A percentile compares a stretch with the other conserved stretches of the same genome.
phyloP scores from a whole-genome alignment of 2,113 vertebrate genomes.

The Erythrocercus mccallii region DNA sequence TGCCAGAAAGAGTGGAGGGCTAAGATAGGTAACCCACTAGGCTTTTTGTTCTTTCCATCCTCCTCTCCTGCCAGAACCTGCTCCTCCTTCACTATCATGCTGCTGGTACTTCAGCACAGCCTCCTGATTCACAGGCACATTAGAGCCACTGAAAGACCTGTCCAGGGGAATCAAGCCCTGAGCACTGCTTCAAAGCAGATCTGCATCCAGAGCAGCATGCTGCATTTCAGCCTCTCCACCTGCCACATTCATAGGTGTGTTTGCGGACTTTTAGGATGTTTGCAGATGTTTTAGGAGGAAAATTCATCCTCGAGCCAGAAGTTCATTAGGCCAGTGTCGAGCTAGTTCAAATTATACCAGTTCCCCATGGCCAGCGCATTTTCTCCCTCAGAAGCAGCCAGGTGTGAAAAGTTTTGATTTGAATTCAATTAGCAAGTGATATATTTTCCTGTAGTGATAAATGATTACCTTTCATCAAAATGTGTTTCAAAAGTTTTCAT shows the following conservation, averaged over 20 bases:
- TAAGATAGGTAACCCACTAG: not conserved
- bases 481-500: not conserved
- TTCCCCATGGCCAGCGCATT: not conserved
- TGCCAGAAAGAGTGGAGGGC: not conserved
- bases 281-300: not conserved
- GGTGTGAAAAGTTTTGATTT: not conserved
- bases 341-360: not conserved
- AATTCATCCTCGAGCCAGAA: not conserved
- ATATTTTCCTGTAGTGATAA: not conserved
- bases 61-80: not conserved
- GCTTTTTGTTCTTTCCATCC: not conserved
- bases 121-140: not conserved
- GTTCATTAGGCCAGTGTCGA: accelerated
- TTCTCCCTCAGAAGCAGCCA: not conserved
- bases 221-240: not conserved
- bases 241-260: not conserved
- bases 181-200: not conserved
- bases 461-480: not conserved
- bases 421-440: not conserved
- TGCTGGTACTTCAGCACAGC: not conserved
- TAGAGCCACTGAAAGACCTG: not conserved
- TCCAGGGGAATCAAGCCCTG: not conserved
- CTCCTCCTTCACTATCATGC: not conserved
- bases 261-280: not conserved
- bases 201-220: not conserved